These are phyloP conservation scores for Drosophila ananassae DNA, from an alignment of 1,140 invertebrate species.

Conservation along the genomic window DNA sequence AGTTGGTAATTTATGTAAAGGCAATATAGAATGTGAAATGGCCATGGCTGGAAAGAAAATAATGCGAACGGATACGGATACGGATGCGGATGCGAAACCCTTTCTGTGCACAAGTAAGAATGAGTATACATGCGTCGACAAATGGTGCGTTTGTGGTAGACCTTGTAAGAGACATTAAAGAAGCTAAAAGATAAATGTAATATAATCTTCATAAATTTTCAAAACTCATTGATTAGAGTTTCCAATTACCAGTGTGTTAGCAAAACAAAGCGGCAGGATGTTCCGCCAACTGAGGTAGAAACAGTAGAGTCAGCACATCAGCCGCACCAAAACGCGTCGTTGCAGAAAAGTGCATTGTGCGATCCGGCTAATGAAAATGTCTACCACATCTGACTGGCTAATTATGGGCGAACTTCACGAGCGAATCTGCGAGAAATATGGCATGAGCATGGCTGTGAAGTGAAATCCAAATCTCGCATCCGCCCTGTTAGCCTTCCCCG, in stretches of 20 bases:
- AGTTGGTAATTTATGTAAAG: not conserved
- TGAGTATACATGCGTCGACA: slow-evolving; percentile 13
- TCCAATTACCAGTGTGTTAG: not conserved
- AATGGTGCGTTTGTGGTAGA: slow-evolving; percentile 10
- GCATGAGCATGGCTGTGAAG: not conserved
- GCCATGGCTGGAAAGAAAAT: not conserved
- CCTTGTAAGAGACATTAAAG: not conserved
- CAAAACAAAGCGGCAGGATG: too few relatives aligned
- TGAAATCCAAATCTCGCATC: slow-evolving; percentile 25
- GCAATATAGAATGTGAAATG: slow-evolving; percentile 1
- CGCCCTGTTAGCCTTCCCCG: not conserved
- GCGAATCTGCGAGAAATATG: slow-evolving; percentile 23
- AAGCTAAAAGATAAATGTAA: too few relatives aligned
- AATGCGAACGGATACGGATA: not conserved
- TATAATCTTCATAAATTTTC: not conserved
- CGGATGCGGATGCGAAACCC: not conserved
- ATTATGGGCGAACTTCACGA: slow-evolving; percentile 10
- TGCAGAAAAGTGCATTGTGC: not conserved
- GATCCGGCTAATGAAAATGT: slow-evolving; percentile 32
- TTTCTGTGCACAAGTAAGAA: slow-evolving; percentile 9
- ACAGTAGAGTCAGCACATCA: not conserved
- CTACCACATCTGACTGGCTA: slow-evolving; percentile 39
- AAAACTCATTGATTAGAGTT: not conserved
- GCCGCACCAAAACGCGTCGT: not conserved
- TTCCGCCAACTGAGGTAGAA: not conserved